Base-by-base conservation (phyloP, 2,888 invertebrate species). In the Apoda limacodes region DNA sequence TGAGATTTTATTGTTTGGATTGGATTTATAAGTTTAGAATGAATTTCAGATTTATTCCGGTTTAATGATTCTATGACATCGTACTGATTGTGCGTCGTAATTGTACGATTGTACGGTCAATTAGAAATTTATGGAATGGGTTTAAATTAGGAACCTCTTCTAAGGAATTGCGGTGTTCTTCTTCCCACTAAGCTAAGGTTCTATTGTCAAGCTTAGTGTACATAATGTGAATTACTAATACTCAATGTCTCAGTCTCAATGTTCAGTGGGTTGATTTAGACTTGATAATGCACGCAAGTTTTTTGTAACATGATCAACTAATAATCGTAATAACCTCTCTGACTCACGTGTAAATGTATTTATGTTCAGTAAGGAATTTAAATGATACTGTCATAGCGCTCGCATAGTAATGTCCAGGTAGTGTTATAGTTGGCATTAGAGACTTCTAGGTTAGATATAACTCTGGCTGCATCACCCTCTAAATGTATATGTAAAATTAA, bases 401-500 rank as follows among this genome's bases (percentile, higher is more conserved):
- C 33, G n/a, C 33, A 22, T 11, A 43, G 19, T 9, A 39, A 15
- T 9, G 17, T 6, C 40, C 40, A 40, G 5, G 40, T 40, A 9
- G 32, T 28, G 2, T 15, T n/a, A 19, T 42, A 42, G 13, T 40
- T 40, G 13, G 11, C 26, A 12, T 29, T 14, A 2, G 42, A 42
- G 3, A 38, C 30, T 22, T 40, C 42, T 1, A 40, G 27, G 9
- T 39, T 39, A 2, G 38, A 33, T 7, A 40, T 28, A 7, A 43
- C 14, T 14, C 37, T 13, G 12, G 37, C 40, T n/a, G 47, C 46
- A 5, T 43, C 42, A 5, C 46, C 46, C 28, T 39, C 34, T 9
- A 45, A 28, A 23, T 43, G 43, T 1, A 43, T 42, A n/a, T 44
- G 22, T 46, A 35, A 25, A 41, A 46, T 19, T 44, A 42, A 12